These are phyloP conservation scores for Oreochromis tanganicae DNA, from an alignment of 2,113 vertebrate genomes.

Conservation along the genomic window DNA sequence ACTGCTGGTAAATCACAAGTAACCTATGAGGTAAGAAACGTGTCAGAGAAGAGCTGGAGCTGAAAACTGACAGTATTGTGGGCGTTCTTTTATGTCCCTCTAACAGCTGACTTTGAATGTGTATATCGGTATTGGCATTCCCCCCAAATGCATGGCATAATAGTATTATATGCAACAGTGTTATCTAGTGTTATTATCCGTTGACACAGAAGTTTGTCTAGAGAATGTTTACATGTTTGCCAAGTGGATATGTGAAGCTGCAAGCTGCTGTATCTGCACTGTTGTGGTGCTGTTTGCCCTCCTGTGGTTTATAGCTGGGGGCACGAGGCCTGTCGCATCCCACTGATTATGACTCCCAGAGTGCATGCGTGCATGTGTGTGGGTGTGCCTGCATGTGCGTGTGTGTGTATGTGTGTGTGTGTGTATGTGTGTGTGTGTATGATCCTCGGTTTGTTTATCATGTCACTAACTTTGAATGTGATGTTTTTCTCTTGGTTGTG, in stretches of 20 bases:
- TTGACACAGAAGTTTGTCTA: neutral
- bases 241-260: neutral
- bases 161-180: neutral
- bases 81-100: neutral
- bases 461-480: neutral
- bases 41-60: neutral
- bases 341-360: neutral
- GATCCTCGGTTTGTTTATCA: neutral
- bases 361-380: neutral
- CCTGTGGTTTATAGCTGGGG: neutral
- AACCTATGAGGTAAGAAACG: neutral
- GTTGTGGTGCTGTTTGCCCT: neutral
- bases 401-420: neutral
- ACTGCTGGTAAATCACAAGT: neutral
- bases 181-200: neutral
- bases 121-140: neutral
- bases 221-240: slow-evolving; percentile 9
- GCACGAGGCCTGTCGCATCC: neutral
- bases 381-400: neutral
- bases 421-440: neutral
- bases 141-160: neutral
- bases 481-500: neutral
- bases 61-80: neutral
- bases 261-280: neutral
- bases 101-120: neutral